Evolutionary conservation across 2,888 invertebrate species (phyloP).

Genomic region (Lasioglossum calceatum): DNA sequence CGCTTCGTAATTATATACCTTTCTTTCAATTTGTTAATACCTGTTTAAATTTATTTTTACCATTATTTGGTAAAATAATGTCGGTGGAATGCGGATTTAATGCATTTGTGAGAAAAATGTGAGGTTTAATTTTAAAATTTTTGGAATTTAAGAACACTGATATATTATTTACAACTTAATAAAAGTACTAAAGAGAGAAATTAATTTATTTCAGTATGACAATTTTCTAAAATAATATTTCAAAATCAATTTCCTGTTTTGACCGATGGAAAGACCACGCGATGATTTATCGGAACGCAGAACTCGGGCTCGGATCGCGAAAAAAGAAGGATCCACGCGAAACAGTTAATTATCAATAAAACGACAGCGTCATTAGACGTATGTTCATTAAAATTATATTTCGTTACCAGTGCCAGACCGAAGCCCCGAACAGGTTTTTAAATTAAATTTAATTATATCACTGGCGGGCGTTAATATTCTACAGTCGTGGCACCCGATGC

Average conservation of each 20-base stretch:
- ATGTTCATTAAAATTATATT: conserved; percentile 57
- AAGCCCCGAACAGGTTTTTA: conserved; percentile 44
- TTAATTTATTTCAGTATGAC: neutral
- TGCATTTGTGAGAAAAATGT: neutral
- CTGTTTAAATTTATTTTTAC: neutral
- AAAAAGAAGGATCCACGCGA: neutral
- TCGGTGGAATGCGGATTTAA: fast-evolving
- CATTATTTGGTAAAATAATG: neutral
- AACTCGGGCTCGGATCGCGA: neutral
- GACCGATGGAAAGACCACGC: too few species aligned
- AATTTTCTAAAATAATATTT: neutral
- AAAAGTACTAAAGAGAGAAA: neutral
- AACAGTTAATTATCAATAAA: conserved; percentile 3
- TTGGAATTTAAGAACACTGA: neutral
- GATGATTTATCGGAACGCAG: neutral
- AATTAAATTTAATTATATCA: conserved; percentile 64
- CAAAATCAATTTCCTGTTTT: neutral
- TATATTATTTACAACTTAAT: neutral
- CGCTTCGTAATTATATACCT: neutral
- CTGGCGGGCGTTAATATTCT: conserved; percentile 45
- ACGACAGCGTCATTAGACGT: conserved; percentile 12
- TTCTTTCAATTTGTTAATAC: neutral
- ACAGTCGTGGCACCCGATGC: conserved; percentile 38
- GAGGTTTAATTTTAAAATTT: neutral
- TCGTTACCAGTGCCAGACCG: conserved; percentile 33